phyloP scores from a whole-genome alignment of 2,888 invertebrate species.

The Drosophila antonietae region DNA sequence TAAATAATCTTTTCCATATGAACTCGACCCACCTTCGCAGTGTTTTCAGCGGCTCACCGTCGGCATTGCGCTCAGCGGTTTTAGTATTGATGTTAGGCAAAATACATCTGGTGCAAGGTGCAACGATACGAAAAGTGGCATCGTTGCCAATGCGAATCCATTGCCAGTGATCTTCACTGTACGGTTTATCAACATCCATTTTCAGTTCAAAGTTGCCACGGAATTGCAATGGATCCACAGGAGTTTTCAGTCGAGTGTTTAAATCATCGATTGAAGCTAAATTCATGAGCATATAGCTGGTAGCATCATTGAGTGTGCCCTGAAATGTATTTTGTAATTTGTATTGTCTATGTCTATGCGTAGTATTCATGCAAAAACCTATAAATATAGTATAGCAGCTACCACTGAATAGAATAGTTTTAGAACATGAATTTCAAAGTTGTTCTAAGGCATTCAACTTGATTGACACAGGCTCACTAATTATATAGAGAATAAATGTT shows the following conservation, averaged over 20 bases:
- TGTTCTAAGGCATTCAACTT: background rate
- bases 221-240: conserved; percentile 87
- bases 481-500: background rate
- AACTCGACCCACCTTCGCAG: conserved; percentile 86
- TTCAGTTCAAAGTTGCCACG: conserved; percentile 89
- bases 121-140: conserved; percentile 68
- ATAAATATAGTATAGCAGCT: background rate
- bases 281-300: conserved; percentile 89
- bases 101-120: conserved; percentile 87
- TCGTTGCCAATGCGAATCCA: conserved; percentile 87
- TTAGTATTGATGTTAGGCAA: conserved; percentile 89
- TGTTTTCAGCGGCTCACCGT: conserved; percentile 88
- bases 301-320: conserved; percentile 89
- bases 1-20: background rate
- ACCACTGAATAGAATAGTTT: background rate
- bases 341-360: background rate
- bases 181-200: conserved; percentile 86
- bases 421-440: background rate
- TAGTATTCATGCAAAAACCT: background rate
- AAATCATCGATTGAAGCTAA: conserved; percentile 88
- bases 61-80: conserved; percentile 87
- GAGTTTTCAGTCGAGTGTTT: conserved; percentile 86
- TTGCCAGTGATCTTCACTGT: conserved; percentile 90
- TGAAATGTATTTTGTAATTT: conserved; percentile 24
- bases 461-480: background rate